Evolutionary conservation across 2,113 vertebrate species (phyloP).

Genomic region (Hippocampus guttulatus): DNA sequence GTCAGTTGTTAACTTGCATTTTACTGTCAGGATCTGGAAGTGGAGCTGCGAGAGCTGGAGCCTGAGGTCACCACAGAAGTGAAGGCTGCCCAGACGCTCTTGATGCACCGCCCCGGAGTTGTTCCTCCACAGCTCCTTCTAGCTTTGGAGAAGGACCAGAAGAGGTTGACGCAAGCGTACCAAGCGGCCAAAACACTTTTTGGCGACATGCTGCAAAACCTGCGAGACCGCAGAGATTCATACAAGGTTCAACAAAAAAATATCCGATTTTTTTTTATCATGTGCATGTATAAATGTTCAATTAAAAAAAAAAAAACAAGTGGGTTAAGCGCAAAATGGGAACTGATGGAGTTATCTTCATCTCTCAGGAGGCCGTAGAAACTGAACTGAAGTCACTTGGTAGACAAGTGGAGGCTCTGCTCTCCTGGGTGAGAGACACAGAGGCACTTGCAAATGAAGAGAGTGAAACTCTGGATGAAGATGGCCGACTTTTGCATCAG

Average conservation of each 20-base stretch:
- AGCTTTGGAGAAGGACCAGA: conserved; percentile 88
- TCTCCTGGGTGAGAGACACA: conserved; percentile 71
- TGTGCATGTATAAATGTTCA: neutral
- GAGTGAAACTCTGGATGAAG: conserved; percentile 24
- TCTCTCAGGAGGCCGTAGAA: conserved; percentile 61
- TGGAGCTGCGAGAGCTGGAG: conserved; percentile 82
- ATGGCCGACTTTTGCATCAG: conserved; percentile 50
- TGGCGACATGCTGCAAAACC: conserved; percentile 69
- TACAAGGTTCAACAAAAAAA: conserved; percentile 71
- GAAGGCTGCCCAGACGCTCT: conserved; percentile 71
- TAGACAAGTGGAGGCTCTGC: conserved; percentile 71
- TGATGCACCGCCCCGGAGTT: conserved; percentile 72
- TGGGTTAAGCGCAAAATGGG: neutral
- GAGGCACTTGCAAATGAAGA: conserved; percentile 48
- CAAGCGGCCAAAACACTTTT: conserved; percentile 72
- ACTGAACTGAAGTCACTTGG: conserved; percentile 66
- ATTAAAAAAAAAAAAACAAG: neutral
- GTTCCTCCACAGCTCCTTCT: conserved; percentile 85
- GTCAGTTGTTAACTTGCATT: conserved; percentile 15
- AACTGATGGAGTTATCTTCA: neutral
- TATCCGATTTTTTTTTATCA: neutral
- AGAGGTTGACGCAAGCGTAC: conserved; percentile 83
- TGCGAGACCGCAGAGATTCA: conserved; percentile 67
- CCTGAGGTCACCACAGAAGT: conserved; percentile 75
- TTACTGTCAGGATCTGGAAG: conserved; percentile 74